These are phyloP conservation scores for Andrena dorsata DNA, from an alignment of 2,888 invertebrate genomes.

Conservation along the genomic window DNA sequence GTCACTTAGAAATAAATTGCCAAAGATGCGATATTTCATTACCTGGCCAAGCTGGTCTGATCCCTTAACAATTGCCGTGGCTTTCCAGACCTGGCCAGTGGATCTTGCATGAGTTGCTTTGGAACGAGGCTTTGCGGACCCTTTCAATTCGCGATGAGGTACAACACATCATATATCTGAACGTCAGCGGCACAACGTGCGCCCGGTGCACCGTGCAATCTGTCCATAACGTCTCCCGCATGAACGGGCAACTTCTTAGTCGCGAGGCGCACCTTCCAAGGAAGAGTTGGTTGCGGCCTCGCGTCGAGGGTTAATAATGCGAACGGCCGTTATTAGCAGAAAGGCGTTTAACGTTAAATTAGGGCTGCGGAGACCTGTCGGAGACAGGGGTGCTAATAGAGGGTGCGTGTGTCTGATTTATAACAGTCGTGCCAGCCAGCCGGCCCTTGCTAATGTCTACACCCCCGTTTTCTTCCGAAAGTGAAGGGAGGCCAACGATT, in stretches of 20 bases:
- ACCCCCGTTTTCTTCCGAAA: conserved; percentile 55
- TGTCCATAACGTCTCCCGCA: background rate
- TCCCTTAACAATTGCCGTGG: no score
- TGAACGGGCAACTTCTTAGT: background rate
- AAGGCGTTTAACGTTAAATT: conserved; percentile 81
- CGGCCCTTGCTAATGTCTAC: conserved; percentile 67
- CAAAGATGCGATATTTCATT: no score
- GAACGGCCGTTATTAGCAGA: conserved; percentile 77
- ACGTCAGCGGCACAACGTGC: no score
- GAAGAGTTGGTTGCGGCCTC: conserved; percentile 23
- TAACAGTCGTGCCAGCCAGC: conserved; percentile 74
- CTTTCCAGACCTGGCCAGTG: no score
- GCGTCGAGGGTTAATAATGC: conserved; percentile 72
- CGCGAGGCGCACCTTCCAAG: conserved; percentile 18
- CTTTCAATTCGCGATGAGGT: no score
- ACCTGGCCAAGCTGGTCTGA: no score
- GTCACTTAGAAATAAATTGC: no score
- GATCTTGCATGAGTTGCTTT: no score
- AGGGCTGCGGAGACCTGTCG: conserved; percentile 78
- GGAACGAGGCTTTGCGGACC: no score
- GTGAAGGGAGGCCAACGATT: conserved; percentile 67
- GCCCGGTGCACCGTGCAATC: no score
- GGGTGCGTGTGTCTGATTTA: conserved; percentile 82
- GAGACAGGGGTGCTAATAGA: conserved; percentile 82
- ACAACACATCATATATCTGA: no score